Percentiles rank a stretch among this genome's conserved stretches.
phyloP scores from a whole-genome alignment of 2,113 vertebrate genomes.

The Nesoenas mayeri region DNA sequence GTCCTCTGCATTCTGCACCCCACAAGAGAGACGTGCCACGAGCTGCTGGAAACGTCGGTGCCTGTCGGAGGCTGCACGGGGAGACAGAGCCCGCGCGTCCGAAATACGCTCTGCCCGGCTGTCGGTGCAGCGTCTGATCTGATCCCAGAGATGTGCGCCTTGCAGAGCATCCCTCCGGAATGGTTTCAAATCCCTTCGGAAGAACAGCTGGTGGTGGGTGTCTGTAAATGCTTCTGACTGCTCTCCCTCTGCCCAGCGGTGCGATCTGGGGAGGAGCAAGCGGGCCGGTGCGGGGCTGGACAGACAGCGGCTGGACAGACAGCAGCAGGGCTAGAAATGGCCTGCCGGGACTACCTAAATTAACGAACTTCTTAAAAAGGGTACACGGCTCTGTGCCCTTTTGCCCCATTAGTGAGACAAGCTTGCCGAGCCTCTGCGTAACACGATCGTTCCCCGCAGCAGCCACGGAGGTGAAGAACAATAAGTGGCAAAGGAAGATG shows the following conservation, averaged over 20 bases:
- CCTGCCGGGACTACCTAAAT: neutral
- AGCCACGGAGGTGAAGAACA: neutral
- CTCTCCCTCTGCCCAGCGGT: neutral
- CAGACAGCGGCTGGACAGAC: neutral
- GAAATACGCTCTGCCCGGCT: neutral
- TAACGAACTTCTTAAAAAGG: neutral
- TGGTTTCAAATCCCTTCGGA: neutral
- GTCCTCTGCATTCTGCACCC: neutral
- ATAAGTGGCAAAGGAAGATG: neutral
- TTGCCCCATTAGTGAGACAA: neutral
- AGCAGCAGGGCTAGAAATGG: neutral
- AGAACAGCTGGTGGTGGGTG: neutral
- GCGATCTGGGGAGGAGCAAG: neutral
- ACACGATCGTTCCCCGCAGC: neutral
- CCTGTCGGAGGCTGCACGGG: neutral
- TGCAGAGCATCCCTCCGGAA: neutral
- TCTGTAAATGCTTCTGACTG: neutral
- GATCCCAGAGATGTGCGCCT: neutral
- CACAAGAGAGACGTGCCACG: neutral
- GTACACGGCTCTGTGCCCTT: neutral
- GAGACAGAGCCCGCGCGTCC: neutral
- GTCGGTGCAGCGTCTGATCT: neutral
- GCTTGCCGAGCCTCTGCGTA: neutral
- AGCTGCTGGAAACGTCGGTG: accelerated
- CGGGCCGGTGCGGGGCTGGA: neutral